These are phyloP conservation scores for Phyllotreta striolata DNA, from an alignment of 2,888 invertebrate species.

Conservation along the genomic window DNA sequence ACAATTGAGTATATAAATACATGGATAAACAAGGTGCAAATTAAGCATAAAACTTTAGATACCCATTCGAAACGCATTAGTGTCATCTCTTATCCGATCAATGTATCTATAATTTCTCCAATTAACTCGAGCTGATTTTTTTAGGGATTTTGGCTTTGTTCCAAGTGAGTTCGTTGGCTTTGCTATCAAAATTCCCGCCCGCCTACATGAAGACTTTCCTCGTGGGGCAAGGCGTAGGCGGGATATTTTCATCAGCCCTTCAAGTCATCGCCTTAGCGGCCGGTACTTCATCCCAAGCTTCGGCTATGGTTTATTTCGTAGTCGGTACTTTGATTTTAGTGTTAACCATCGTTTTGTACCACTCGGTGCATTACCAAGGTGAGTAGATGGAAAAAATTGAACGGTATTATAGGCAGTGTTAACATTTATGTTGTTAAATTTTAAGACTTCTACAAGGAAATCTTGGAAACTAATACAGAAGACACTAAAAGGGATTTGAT, in stretches of 20 bases:
- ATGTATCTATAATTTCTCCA: too few species aligned
- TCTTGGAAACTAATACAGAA: slow-evolving; percentile 21
- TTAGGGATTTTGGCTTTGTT: slow-evolving; percentile 36
- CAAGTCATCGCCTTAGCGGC: slow-evolving; percentile 34
- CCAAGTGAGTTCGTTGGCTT: slow-evolving; percentile 32
- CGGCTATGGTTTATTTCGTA: slow-evolving; percentile 36
- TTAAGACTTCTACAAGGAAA: slow-evolving; percentile 25
- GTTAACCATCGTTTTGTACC: slow-evolving; percentile 21
- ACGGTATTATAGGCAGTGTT: too few species aligned
- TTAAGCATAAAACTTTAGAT: too few species aligned
- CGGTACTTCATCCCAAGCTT: slow-evolving; percentile 30
- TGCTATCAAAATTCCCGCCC: slow-evolving; percentile 40
- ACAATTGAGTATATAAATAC: too few species aligned
- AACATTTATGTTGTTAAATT: too few species aligned
- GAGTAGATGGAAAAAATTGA: too few species aligned
- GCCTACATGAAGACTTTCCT: slow-evolving; percentile 39
- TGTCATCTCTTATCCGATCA: too few species aligned
- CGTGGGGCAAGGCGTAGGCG: slow-evolving; percentile 39
- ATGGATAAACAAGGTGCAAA: too few species aligned
- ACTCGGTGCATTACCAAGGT: slow-evolving; percentile 17
- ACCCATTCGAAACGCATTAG: too few species aligned
- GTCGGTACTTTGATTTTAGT: slow-evolving; percentile 25
- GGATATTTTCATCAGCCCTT: slow-evolving; percentile 36
- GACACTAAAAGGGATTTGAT: slow-evolving; percentile 29
- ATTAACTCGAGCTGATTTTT: slow-evolving; percentile 14